Base-by-base conservation (phyloP, 2,888 invertebrate genomes). In the Agrilus mali region DNA sequence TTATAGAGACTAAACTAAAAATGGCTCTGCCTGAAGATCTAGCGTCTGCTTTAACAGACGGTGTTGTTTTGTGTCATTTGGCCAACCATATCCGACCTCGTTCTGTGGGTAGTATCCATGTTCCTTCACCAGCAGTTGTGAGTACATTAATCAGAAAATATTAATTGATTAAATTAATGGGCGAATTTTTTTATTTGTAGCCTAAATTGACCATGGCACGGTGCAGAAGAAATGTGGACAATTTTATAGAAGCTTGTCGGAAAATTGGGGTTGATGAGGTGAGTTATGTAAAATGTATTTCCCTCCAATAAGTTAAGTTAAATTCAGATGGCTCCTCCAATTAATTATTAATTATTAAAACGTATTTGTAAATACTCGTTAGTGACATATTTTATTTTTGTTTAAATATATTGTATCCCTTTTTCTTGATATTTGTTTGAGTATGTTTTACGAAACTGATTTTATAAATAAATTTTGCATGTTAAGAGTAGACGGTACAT, bases 181-280 rank as follows among this genome's bases (percentile, higher is more conserved):
- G 39, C 41, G 37, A 33, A 22, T 38, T 17, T 13, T 43, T 44
- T 48, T 54, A 53, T 45, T 77, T 77, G 34, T 69, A 94, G 93
- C 92, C 93, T 33, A 93, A 93, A 67, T 68, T 95, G 54, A 88
- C 93, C n/a, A 86, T 90, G 82, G 90, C 94, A 35, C 80, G 94
- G 57, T 93, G 93, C 72, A 77, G 93, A 57, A 76, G 89, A 60
- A 95, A 95, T 65, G 93, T 95, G 22, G 94, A 95, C 64, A 94
- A 94, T 69, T 95, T 95, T 62, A 70, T 95, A 55, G 92, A 93
- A 60, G 94, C 94, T 16, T 95, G 94, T 68, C 77, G 90, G 47
- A 86, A 81, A 68, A 88, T 94, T 58, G 95, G 95, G 52, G 89
- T 95, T 12, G 86, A 90, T 69, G 90, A 93, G 84, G 94, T 94